These are phyloP conservation scores for Circaetus cinerascens DNA, from an alignment of 2,113 vertebrate species.

Conservation along the genomic window DNA sequence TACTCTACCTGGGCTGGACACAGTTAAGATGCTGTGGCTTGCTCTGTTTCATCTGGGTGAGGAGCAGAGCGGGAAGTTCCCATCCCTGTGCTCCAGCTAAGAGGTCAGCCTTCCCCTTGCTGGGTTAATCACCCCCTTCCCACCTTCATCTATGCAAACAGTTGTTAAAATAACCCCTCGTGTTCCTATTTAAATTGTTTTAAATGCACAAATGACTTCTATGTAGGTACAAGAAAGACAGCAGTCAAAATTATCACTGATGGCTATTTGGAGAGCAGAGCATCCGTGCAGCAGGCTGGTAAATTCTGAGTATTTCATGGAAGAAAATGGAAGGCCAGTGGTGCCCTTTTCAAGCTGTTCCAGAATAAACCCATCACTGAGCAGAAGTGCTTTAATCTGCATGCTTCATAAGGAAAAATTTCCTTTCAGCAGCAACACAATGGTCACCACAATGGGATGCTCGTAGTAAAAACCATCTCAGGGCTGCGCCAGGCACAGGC, in stretches of 20 bases:
- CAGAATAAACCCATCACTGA: neutral
- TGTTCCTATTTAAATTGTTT: neutral
- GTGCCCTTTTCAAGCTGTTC: neutral
- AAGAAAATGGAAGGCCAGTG: neutral
- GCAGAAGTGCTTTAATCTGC: neutral
- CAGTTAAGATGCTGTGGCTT: neutral
- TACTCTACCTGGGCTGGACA: neutral
- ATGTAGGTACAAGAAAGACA: neutral
- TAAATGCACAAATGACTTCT: neutral
- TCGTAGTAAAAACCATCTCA: neutral
- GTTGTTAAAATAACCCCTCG: neutral
- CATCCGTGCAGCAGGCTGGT: fast-evolving
- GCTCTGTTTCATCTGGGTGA: neutral
- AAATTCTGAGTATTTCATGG: neutral
- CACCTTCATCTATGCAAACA: neutral
- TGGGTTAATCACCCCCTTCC: neutral
- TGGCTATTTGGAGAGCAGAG: neutral
- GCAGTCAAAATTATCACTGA: neutral
- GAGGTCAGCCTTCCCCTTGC: neutral
- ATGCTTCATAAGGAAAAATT: neutral
- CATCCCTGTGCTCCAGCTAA: neutral
- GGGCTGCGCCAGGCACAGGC: neutral
- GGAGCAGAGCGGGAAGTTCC: neutral
- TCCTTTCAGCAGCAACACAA: neutral
- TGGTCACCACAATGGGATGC: neutral